A percentile compares a stretch with the other conserved stretches of the same genome.
Conservation (phyloP, 2,797 vertebrate species). For the Pagetopsis macropterus region DNA sequence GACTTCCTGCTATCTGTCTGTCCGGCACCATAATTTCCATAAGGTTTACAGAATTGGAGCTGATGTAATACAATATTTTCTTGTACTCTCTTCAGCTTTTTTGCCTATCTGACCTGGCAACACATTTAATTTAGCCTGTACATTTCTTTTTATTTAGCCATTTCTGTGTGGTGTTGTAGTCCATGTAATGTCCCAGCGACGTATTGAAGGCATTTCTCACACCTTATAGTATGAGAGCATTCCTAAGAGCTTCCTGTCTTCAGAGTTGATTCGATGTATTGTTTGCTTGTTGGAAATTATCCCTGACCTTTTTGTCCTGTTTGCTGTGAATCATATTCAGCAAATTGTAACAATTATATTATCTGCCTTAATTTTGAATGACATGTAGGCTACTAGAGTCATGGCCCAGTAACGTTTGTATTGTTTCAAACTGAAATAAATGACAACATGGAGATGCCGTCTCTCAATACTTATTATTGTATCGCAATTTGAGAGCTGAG, state of each 20-base stretch:
- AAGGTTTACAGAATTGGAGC: conserved; percentile 46
- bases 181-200: conserved; percentile 8
- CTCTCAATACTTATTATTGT: conserved; percentile 39
- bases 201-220: conserved; percentile 37
- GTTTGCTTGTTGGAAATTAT: conserved; percentile 30
- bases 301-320: not conserved
- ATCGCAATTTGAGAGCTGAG: conserved; percentile 42
- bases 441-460: conserved; percentile 50
- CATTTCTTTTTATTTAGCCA: conserved; percentile 23
- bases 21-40: conserved; percentile 30
- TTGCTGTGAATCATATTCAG: conserved; percentile 42
- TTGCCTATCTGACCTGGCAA: conserved; percentile 5
- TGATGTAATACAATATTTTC: conserved; percentile 28
- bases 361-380: conserved; percentile 74
- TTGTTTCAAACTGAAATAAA: conserved; percentile 77
- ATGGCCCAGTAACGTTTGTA: conserved; percentile 52
- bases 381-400: conserved; percentile 29
- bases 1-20: conserved; percentile 9
- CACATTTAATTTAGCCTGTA: not conserved
- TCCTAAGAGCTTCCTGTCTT: conserved; percentile 31
- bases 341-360: conserved; percentile 46
- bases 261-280: conserved; percentile 15
- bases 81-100: conserved; percentile 31
- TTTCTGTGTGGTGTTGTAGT: conserved; percentile 30
- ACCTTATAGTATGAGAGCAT: conserved; percentile 42